Conservation (phyloP, 2,888 invertebrate species). For the Dugesia japonica region DNA sequence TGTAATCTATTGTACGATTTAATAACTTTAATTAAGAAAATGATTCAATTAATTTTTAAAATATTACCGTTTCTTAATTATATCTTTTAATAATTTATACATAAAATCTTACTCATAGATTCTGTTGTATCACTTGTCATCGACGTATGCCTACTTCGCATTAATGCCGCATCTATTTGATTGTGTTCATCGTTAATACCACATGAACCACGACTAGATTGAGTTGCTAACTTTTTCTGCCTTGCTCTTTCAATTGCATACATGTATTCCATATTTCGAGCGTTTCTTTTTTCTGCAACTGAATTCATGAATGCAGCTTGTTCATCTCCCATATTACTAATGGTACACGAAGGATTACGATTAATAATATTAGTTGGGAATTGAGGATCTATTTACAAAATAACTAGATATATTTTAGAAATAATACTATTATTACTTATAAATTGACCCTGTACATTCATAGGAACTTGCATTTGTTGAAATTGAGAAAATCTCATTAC, state of each 20-base stretch:
- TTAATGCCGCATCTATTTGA: background rate
- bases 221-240: constrained; percentile 21
- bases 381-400: background rate
- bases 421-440: too few species aligned
- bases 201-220: background rate
- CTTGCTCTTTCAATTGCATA: constrained; percentile 26
- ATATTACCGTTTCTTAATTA: too few species aligned
- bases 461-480: background rate
- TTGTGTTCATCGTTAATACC: background rate
- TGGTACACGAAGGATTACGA: background rate
- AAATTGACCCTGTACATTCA: background rate
- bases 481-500: background rate
- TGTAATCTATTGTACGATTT: too few species aligned
- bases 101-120: background rate
- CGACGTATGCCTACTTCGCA: constrained; percentile 4
- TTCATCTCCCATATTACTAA: background rate
- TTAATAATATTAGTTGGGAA: background rate
- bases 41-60: too few species aligned
- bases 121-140: background rate
- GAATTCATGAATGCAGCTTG: background rate
- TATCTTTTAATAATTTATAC: too few species aligned
- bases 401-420: too few species aligned
- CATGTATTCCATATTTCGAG: constrained; percentile 17
- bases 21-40: too few species aligned
- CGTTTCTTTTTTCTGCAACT: constrained; percentile 25